A percentile compares a stretch with the other conserved stretches of the same genome.
Evolutionary conservation across 2,113 vertebrate species (phyloP).

Genomic region (Mastomys coucha): DNA sequence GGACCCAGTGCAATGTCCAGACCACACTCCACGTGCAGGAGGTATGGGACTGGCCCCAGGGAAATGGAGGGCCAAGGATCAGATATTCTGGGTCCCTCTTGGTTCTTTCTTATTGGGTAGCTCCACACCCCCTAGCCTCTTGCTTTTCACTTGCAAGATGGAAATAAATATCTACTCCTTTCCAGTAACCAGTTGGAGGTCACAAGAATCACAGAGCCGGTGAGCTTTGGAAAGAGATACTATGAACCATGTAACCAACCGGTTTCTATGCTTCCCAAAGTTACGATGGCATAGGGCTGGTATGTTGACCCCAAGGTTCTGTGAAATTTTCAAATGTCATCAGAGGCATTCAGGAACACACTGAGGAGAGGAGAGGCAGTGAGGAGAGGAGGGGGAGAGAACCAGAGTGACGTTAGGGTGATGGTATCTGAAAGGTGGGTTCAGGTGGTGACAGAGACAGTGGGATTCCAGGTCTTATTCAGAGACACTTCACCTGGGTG

Average conservation of each 20-base stretch:
- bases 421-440: background rate
- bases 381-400: background rate
- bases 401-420: background rate
- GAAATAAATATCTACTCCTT: background rate
- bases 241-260: background rate
- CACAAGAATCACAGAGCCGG: background rate
- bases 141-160: background rate
- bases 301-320: background rate
- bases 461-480: background rate
- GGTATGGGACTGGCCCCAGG: background rate
- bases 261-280: background rate
- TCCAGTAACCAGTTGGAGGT: background rate
- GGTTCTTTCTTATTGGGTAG: background rate
- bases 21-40: fast-evolving
- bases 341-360: background rate
- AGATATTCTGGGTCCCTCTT: background rate
- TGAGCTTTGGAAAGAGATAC: background rate
- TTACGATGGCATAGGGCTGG: background rate
- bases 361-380: background rate
- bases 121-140: background rate
- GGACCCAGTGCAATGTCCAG: fast-evolving
- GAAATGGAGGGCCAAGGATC: background rate
- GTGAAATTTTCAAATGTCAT: background rate
- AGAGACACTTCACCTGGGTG: background rate
- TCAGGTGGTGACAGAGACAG: background rate